These are phyloP conservation scores for Heliopora coerulea DNA, from an alignment of 92 coral and sea anemone genomes.

Conservation along the genomic window DNA sequence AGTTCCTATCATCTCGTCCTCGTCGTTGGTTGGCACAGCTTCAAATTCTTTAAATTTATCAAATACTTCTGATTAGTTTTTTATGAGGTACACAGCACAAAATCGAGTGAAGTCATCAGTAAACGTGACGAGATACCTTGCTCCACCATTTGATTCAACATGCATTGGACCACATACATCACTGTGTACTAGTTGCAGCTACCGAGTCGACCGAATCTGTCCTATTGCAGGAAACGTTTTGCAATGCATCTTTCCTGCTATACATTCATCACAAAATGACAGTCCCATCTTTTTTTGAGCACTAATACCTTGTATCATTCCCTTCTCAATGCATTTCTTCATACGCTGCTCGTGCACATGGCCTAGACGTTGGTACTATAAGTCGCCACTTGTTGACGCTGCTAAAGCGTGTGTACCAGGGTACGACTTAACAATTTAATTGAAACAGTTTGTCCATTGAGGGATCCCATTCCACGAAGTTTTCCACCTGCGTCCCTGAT, in stretches of 20 bases:
- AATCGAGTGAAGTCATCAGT: constrained; percentile 45
- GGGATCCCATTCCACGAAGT: too few relatives aligned
- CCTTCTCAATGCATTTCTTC: constrained; percentile 41
- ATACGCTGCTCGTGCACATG: constrained; percentile 45
- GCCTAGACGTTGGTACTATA: too few relatives aligned
- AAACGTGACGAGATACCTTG: constrained; percentile 50
- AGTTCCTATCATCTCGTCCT: constrained; percentile 19
- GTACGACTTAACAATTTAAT: too few relatives aligned
- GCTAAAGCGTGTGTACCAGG: too few relatives aligned
- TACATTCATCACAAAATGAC: constrained; percentile 46
- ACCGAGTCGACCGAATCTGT: constrained; percentile 45
- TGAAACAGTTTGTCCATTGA: too few relatives aligned
- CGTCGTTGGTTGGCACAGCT: constrained; percentile 32
- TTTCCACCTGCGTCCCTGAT: too few relatives aligned
- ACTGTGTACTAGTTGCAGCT: constrained; percentile 47
- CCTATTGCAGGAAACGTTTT: constrained; percentile 52
- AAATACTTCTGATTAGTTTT: constrained; percentile 46
- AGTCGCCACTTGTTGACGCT: too few relatives aligned
- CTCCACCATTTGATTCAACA: constrained; percentile 41
- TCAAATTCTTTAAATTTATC: constrained; percentile 52
- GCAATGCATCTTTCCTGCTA: constrained; percentile 45
- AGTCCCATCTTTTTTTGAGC: constrained; percentile 36
- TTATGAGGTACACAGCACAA: constrained; percentile 47
- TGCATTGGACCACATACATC: constrained; percentile 50
- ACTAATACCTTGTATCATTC: constrained; percentile 17